Evolutionary conservation across 2,888 invertebrate species (phyloP), one percentile per base, ranked within the genome.

Genomic region (Thymelicus sylvestris): DNA sequence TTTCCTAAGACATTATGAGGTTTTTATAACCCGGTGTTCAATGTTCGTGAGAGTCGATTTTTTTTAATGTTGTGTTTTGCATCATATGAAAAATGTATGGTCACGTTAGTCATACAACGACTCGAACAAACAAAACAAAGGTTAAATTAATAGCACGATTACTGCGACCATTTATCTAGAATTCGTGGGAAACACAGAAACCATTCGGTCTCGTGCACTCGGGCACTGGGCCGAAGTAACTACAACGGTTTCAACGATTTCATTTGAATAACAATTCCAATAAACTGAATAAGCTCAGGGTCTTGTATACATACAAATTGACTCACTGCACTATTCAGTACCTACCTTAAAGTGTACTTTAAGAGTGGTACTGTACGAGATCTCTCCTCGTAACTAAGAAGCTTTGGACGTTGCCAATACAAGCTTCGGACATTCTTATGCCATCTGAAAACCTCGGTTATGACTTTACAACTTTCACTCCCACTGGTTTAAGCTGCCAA

Each of bases 171-270:
- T 69, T 64, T 69, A 69, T 69, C 57, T 64, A 50, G 48, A 64
- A 60, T 59, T 69, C 69, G 69, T 69, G 69, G 69, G 69, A 69
- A 69, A 69, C 69, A 68, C n/a, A 44, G 69, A 64, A 69, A 69
- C 64, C 60, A 69, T 69, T 65, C 41, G 41, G 64, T 69, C 63
- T 44, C 59, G 63, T 57, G 68, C 57, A 59, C 64, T 59, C 38
- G 38, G 52, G 31, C 48, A 31, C 41, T 15, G 41, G 19, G 39
- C 39, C 41, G 41, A 15, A 19, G 8, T 41, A 60, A 41, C 15
- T 39, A 60, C 41, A 60, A 41, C 60, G 41, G 41, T 57, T 38
- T n/a, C 6, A 38, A 57, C 57, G 7, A 57, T 57, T 57, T 57
- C 57, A 57, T 57, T 57, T 57, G 57, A 57, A 57, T 57, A 57